These are phyloP conservation scores for Sminthurinus signatus DNA, from an alignment of 1,140 invertebrate species.

Conservation along the genomic window DNA sequence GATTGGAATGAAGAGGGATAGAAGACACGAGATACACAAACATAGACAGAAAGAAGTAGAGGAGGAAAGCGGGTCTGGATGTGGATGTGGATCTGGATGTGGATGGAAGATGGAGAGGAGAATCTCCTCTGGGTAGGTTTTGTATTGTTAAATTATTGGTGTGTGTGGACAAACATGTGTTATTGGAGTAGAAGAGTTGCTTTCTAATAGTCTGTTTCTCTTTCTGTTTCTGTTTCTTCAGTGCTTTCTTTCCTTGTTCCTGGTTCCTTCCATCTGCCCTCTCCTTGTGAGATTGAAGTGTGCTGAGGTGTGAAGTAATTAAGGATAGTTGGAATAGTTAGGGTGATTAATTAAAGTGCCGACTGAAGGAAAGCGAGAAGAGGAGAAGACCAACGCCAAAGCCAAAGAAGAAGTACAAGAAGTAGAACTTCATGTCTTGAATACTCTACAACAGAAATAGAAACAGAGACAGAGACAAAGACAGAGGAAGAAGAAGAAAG, in stretches of 20 bases:
- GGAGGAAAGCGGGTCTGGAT: not conserved
- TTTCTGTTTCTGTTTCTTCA: not conserved
- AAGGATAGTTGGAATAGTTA: constrained; percentile 41
- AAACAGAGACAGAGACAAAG: too few species aligned
- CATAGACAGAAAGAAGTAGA: too few species aligned
- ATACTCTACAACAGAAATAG: too few species aligned
- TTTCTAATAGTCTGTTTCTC: constrained; percentile 10
- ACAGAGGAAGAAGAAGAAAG: too few species aligned
- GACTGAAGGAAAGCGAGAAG: not conserved
- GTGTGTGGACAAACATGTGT: constrained; percentile 4
- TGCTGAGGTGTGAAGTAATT: constrained; percentile 40
- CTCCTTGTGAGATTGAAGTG: constrained; percentile 35
- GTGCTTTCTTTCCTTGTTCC: not conserved
- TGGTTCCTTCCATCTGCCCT: too few species aligned
- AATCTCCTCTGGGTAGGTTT: too few species aligned
- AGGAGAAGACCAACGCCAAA: too few species aligned
- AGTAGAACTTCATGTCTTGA: too few species aligned
- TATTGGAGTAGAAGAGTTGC: constrained; percentile 12
- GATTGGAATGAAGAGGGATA: too few species aligned
- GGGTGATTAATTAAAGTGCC: constrained; percentile 38
- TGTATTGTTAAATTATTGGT: not conserved
- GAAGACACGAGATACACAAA: too few species aligned
- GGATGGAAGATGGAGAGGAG: too few species aligned
- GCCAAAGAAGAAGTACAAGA: too few species aligned
- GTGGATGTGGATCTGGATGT: not conserved